A percentile compares a stretch with the other conserved stretches of the same genome.
phyloP scores from a whole-genome alignment of 2,888 invertebrate genomes.

The Drosophila prolongata region DNA sequence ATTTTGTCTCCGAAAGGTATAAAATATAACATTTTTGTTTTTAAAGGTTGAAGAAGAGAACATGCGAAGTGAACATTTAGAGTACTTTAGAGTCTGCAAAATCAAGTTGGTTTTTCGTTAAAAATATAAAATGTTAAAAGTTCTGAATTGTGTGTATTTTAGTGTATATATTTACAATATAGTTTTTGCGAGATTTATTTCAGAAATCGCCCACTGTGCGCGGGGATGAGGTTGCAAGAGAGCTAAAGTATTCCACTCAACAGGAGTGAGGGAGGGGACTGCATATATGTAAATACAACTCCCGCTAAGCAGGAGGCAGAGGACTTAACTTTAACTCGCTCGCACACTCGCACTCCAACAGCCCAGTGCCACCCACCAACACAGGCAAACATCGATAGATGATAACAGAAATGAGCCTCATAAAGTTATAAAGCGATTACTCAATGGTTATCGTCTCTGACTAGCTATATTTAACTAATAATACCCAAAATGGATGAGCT shows the following conservation, averaged over 20 bases:
- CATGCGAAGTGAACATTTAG: no score
- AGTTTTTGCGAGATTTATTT: neutral
- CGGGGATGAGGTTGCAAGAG: slow-evolving; percentile 6
- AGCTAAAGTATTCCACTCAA: neutral
- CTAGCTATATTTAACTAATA: slow-evolving; percentile 10
- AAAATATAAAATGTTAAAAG: no score
- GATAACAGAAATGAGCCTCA: slow-evolving; percentile 26
- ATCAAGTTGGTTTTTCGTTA: no score
- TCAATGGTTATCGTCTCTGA: slow-evolving; percentile 26
- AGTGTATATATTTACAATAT: no score
- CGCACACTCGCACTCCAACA: slow-evolving; percentile 11
- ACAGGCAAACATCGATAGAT: slow-evolving; percentile 18
- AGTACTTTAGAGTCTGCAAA: no score
- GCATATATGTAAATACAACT: slow-evolving; percentile 8
- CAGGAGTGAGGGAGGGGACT: slow-evolving; percentile 6
- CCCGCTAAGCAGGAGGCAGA: slow-evolving; percentile 40
- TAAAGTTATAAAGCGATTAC: slow-evolving; percentile 40
- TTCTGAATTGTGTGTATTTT: no score
- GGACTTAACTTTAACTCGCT: slow-evolving; percentile 18
- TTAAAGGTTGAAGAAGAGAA: no score
- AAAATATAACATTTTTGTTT: no score
- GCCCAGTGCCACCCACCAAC: slow-evolving; percentile 1
- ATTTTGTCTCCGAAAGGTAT: no score
- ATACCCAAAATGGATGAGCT: slow-evolving; percentile 25
- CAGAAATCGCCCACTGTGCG: neutral